Base-by-base conservation (phyloP, 2,797 vertebrate species). In the Rhinogobio ventralis region DNA sequence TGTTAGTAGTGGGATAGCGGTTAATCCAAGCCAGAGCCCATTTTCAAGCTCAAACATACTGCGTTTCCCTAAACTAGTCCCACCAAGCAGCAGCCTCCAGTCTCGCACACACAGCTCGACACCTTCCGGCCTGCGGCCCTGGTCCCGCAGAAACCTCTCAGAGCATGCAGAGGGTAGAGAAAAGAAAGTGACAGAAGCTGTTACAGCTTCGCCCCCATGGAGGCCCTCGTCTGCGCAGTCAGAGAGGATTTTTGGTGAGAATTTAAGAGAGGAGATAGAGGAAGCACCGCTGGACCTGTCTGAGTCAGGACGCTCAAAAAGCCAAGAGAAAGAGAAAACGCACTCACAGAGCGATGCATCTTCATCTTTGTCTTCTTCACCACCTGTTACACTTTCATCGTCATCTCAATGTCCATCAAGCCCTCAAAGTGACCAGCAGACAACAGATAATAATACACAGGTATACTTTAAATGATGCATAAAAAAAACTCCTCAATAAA, bases 241-340 rank as follows among this genome's bases (percentile, higher is more conserved):
- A 8, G 91, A 93, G 46, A 90, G 42, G 20, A 88, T 86, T 8
- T 88, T 91, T 23, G 89, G 85, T 14, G 92, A 93, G 81, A 88
- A 78, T 11, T 45, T 82, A 6, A 88, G 39, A 83, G 91, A 92
- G 28, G 42, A 17, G 4, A 80, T 68, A 2, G 83, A 15, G 0
- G 95, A 96, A 2, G 84, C 89, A 15, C 95, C 95, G 46, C 87
- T 96, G 76, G 95, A 96, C 86, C 91, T 96, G 4, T 96, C 95
- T 0, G 94, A 93, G 33, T 82, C 86, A n/a, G 91, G 93, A 4
- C 91, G 90, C 84, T 85, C 89, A 71, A 93, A 93, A 87, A 74
- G 87, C 14, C 87, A 84, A 74, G 90, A 91, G 36, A 77, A 49
- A 68, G 88, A 88, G 79, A 81, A 60, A 5, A 86, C 14, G 42